phyloP scores from a whole-genome alignment of 2,797 vertebrate genomes.

The Aldrovandia affinis region DNA sequence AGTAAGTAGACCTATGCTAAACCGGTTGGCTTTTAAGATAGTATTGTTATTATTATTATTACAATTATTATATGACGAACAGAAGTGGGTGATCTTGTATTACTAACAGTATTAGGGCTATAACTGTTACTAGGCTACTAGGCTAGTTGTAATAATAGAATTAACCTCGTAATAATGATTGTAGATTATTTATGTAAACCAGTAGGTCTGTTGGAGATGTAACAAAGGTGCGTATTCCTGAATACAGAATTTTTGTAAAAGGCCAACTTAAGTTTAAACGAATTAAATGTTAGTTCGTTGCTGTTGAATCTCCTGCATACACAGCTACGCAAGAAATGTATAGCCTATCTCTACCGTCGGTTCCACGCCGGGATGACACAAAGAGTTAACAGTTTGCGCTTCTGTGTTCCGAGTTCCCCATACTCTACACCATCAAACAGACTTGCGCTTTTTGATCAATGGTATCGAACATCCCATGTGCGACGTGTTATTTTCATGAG shows the following conservation, averaged over 20 bases:
- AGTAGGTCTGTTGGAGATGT: too few species aligned
- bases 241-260: too few species aligned
- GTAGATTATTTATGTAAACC: too few species aligned
- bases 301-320: neutral
- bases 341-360: neutral
- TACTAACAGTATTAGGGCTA: too few species aligned
- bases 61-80: too few species aligned
- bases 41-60: too few species aligned
- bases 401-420: neutral
- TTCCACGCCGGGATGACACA: neutral
- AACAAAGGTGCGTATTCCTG: too few species aligned
- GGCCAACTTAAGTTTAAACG: neutral
- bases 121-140: too few species aligned
- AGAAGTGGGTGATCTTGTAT: too few species aligned
- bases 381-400: neutral
- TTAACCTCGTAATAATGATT: too few species aligned
- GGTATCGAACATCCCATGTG: conserved; percentile 3
- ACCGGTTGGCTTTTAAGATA: neutral
- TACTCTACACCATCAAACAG: conserved; percentile 1
- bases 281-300: neutral
- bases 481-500: neutral
- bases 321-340: neutral
- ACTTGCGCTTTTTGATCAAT: conserved; percentile 2
- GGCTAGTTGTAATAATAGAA: too few species aligned
- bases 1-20: neutral